Evolutionary conservation across 2,797 vertebrate species (phyloP).

Genomic region (Epinephelus malabaricus): DNA sequence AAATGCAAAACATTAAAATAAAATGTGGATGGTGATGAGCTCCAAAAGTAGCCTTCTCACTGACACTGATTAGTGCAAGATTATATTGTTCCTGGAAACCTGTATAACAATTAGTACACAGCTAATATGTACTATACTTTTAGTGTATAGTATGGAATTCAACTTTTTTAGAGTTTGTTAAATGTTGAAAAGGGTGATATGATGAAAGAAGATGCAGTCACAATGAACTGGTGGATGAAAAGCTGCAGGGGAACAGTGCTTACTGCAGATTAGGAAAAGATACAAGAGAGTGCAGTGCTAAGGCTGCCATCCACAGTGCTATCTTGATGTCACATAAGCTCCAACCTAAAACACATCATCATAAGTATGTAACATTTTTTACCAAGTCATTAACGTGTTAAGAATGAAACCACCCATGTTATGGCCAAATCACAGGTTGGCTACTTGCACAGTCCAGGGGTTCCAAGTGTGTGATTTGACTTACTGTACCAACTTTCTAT

Average conservation of each 20-base stretch:
- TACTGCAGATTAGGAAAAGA: no score
- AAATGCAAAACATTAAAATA: no score
- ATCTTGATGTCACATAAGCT: no score
- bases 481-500: neutral
- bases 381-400: neutral
- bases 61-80: no score
- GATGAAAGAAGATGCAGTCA: neutral
- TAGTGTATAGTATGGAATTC: no score
- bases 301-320: no score
- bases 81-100: no score
- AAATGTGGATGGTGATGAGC: no score
- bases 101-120: neutral
- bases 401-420: neutral
- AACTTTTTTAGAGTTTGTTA: neutral
- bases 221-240: neutral
- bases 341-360: neutral
- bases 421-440: neutral
- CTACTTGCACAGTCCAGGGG: neutral
- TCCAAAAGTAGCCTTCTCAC: no score
- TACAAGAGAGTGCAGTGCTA: no score
- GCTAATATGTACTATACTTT: no score
- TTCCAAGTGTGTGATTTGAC: neutral
- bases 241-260: neutral
- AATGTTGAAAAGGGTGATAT: neutral
- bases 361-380: neutral